A percentile compares a stretch with the other conserved stretches of the same genome.
Evolutionary conservation across 2,888 invertebrate genomes (phyloP).

Genomic region (Andrena chrysosceles): DNA sequence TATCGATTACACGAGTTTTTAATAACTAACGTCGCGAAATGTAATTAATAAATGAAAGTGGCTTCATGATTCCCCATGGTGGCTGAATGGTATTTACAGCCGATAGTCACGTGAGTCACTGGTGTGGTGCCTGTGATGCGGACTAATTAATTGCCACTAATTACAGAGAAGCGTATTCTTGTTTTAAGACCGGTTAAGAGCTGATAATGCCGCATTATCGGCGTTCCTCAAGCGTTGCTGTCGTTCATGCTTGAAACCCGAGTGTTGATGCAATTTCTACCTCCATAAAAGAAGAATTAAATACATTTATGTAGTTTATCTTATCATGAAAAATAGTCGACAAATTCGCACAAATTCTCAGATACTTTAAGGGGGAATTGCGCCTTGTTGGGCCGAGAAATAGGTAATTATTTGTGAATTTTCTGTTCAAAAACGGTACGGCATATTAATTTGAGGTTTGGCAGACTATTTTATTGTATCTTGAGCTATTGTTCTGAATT

Average conservation of each 20-base stretch:
- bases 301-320: background rate
- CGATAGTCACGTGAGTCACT: slow-evolving; percentile 63
- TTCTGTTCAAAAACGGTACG: too few relatives aligned
- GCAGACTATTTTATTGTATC: too few relatives aligned
- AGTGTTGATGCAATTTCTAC: background rate
- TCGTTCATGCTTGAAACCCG: slow-evolving; percentile 14
- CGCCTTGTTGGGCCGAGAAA: too few relatives aligned
- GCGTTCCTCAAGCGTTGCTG: slow-evolving; percentile 27
- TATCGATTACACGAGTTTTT: slow-evolving; percentile 46
- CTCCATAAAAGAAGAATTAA: background rate
- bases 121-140: slow-evolving; percentile 12
- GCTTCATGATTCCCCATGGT: slow-evolving; percentile 54
- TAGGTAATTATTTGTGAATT: too few relatives aligned
- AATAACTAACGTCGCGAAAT: slow-evolving; percentile 39
- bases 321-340: background rate
- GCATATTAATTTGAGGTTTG: too few relatives aligned
- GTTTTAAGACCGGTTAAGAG: slow-evolving; percentile 41
- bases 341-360: background rate
- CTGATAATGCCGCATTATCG: slow-evolving; percentile 42
- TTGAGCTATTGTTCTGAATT: too few relatives aligned
- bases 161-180: slow-evolving; percentile 50
- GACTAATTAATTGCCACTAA: slow-evolving; percentile 62
- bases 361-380: background rate
- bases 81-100: slow-evolving; percentile 53
- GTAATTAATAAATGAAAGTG: slow-evolving; percentile 58